A percentile compares a stretch with the other conserved stretches of the same genome.
Evolutionary conservation across 2,113 vertebrate species (phyloP).

Genomic region (Nannobrachium achirus): DNA sequence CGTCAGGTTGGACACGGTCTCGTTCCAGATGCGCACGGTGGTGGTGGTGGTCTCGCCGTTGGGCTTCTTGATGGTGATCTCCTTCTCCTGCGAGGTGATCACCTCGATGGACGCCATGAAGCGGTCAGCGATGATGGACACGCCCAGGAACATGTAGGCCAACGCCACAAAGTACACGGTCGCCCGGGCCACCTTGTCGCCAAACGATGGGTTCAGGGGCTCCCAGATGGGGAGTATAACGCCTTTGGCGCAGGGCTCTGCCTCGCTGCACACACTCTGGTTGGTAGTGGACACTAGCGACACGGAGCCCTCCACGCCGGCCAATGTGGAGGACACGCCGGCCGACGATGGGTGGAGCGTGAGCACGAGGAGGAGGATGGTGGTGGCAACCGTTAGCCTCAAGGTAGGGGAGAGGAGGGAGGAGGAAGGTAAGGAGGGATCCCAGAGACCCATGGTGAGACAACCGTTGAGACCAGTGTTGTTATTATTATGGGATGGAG

Average conservation of each 20-base stretch:
- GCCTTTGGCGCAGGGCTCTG: conserved; percentile 84
- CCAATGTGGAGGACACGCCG: conserved; percentile 59
- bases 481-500: neutral
- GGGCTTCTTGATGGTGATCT: conserved; percentile 98
- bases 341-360: conserved; percentile 69
- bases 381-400: conserved; percentile 73
- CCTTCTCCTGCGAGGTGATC: conserved; percentile 96
- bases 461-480: conserved; percentile 22
- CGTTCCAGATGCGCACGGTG: conserved; percentile 97
- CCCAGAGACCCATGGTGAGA: conserved; percentile 81
- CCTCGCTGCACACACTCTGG: conserved; percentile 82
- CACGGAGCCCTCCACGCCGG: conserved; percentile 65
- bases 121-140: conserved; percentile 96
- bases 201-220: conserved; percentile 93
- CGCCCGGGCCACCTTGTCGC: conserved; percentile 96
- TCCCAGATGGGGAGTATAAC: conserved; percentile 95
- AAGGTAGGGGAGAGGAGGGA: conserved; percentile 73
- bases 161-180: conserved; percentile 98
- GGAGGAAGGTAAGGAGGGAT: conserved; percentile 54
- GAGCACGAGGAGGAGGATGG: conserved; percentile 79
- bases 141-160: conserved; percentile 98
- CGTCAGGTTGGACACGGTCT: conserved; percentile 97
- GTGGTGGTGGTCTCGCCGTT: conserved; percentile 97
- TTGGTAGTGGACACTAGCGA: conserved; percentile 68
- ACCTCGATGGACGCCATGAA: conserved; percentile 99